Evolutionary conservation across 2,797 vertebrate species (phyloP).

Genomic region (Distichodus sexfasciatus): DNA sequence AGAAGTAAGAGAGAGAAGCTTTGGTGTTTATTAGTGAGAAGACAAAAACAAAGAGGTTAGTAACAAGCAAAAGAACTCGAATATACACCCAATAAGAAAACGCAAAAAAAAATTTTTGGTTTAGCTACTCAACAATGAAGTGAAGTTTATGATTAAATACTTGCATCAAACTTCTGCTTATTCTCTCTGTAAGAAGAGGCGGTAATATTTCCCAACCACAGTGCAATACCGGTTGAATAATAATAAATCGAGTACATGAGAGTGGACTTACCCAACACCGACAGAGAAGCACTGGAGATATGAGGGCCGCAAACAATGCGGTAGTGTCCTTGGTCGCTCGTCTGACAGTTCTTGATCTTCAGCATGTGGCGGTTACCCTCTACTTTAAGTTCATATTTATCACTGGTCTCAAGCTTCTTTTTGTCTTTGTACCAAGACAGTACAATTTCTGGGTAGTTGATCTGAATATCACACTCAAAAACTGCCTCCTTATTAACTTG

Average conservation of each 20-base stretch:
- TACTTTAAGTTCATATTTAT: slow-evolving; percentile 87
- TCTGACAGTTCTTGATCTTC: slow-evolving; percentile 83
- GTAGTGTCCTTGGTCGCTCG: slow-evolving; percentile 90
- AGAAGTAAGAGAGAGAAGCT: neutral
- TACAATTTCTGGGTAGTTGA: slow-evolving; percentile 96
- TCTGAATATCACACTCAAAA: slow-evolving; percentile 90
- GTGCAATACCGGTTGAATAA: slow-evolving; percentile 11
- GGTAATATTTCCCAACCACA: neutral
- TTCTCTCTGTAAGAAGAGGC: slow-evolving; percentile 71
- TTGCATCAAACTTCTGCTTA: too few relatives aligned
- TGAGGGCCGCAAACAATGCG: slow-evolving; percentile 95
- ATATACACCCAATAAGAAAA: neutral
- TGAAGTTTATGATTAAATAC: too few relatives aligned
- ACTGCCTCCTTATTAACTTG: slow-evolving; percentile 79
- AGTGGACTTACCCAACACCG: slow-evolving; percentile 82
- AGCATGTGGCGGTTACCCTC: slow-evolving; percentile 83
- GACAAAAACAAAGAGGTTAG: slow-evolving; percentile 61
- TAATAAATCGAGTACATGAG: neutral
- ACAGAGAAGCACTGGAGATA: slow-evolving; percentile 91
- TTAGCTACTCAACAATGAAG: too few relatives aligned
- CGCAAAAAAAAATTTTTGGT: neutral
- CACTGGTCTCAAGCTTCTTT: slow-evolving; percentile 83
- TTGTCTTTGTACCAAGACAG: slow-evolving; percentile 98
- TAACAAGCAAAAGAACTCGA: neutral
- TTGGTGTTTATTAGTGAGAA: slow-evolving; percentile 10